phyloP scores from a whole-genome alignment of 2,888 invertebrate species.

The Osedax frankpressi region DNA sequence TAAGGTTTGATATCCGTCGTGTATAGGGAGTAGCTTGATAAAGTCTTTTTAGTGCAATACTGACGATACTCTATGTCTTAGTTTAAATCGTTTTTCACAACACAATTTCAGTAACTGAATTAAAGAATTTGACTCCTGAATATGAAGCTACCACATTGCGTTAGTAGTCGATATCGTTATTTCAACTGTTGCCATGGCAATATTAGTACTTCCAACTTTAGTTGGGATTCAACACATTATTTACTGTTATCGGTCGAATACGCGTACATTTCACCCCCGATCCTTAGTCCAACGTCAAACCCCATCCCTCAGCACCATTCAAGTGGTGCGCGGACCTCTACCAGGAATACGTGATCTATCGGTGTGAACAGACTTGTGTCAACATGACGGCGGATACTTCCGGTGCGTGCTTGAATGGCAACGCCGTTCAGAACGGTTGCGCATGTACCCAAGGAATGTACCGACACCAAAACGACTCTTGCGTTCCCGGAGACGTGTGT shows the following conservation, averaged over 20 bases:
- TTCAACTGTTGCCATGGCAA: too few relatives aligned
- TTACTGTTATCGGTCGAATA: too few relatives aligned
- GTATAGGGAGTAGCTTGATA: too few relatives aligned
- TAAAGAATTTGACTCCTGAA: not conserved
- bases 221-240: too few relatives aligned
- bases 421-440: conserved; percentile 2
- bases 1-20: too few relatives aligned
- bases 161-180: not conserved
- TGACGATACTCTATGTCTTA: too few relatives aligned
- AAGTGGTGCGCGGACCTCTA: not conserved
- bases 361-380: conserved; percentile 6
- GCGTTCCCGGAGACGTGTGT: conserved; percentile 8
- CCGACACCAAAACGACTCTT: conserved; percentile 4
- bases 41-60: too few relatives aligned
- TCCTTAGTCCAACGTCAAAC: too few relatives aligned
- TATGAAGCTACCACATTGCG: not conserved
- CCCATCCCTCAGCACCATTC: not conserved
- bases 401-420: not conserved
- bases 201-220: too few relatives aligned
- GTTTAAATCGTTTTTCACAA: too few relatives aligned
- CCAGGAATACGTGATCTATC: not conserved
- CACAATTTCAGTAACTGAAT: not conserved
- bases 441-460: not conserved
- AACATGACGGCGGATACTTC: conserved; percentile 5
- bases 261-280: too few relatives aligned